Percentiles rank a stretch among this genome's conserved stretches.
These are phyloP conservation scores for Isurus oxyrinchus DNA, from an alignment of 2,113 vertebrate species.

Conservation along the genomic window DNA sequence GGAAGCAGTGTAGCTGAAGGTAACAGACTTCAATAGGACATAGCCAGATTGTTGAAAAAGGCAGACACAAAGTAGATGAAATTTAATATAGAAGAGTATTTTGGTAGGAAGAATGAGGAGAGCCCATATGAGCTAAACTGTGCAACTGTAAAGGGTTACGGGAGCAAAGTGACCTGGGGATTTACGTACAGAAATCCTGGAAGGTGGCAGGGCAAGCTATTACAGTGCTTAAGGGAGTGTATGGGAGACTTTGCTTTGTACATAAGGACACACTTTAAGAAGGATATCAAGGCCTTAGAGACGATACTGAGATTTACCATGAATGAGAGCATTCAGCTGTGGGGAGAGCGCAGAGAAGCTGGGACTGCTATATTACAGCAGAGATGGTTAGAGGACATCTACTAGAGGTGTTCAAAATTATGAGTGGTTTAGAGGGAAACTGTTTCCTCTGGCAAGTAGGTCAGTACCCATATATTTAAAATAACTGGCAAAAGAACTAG, in stretches of 20 bases:
- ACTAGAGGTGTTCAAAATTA: not conserved
- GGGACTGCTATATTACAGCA: not conserved
- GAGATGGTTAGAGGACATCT: not conserved
- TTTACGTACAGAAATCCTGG: too few species aligned
- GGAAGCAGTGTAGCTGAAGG: not conserved
- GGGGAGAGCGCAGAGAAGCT: too few species aligned
- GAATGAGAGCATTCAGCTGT: too few species aligned
- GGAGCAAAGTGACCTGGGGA: not conserved
- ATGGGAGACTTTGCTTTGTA: not conserved
- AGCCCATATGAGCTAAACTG: not conserved
- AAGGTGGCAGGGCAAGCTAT: not conserved
- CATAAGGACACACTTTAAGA: not conserved
- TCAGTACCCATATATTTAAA: not conserved
- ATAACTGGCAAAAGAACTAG: too few species aligned
- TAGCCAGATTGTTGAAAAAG: not conserved
- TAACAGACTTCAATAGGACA: not conserved
- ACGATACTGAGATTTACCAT: not conserved
- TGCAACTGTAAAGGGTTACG: not conserved
- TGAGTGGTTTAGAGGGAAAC: not conserved
- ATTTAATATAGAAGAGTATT: not conserved
- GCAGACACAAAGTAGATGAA: not conserved
- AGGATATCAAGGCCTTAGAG: not conserved
- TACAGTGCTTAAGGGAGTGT: not conserved
- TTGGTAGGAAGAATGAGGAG: too few species aligned
- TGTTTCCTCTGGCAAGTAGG: not conserved